Conservation (phyloP, 1,140 invertebrate genomes). For the Lutraria rhynchaena region DNA sequence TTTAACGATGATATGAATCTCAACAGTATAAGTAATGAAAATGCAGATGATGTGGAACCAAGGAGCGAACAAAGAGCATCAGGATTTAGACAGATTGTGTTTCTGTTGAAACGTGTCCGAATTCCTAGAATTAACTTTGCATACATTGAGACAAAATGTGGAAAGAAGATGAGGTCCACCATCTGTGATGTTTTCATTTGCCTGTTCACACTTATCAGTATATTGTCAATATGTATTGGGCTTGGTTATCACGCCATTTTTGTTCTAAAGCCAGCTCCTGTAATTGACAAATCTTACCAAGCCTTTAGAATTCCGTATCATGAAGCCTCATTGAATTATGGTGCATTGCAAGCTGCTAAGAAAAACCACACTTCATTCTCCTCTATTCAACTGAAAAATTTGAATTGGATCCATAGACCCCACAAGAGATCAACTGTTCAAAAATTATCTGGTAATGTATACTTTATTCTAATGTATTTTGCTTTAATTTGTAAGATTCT, state of each 20-base stretch:
- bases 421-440: not conserved
- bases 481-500: too few species aligned
- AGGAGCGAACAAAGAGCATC: not conserved
- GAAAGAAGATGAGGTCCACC: conserved; percentile 7
- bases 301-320: conserved; percentile 79
- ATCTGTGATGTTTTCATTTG: conserved; percentile 59
- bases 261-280: conserved; percentile 62
- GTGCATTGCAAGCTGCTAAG: conserved; percentile 68
- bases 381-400: not conserved
- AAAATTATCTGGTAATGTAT: too few species aligned
- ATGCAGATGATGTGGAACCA: not conserved
- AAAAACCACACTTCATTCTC: conserved; percentile 41
- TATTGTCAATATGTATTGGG: conserved; percentile 57
- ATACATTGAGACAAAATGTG: conserved; percentile 6
- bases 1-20: conserved; percentile 1
- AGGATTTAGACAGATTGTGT: not conserved
- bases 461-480: too few species aligned
- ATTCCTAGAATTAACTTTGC: conserved; percentile 42
- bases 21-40: not conserved
- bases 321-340: conserved; percentile 68
- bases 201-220: conserved; percentile 47
- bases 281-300: conserved; percentile 77
- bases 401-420: not conserved
- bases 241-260: conserved; percentile 69
- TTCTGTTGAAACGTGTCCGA: not conserved